Evolutionary conservation across 2,797 vertebrate genomes (phyloP), one percentile per base, ranked within the genome.

Genomic region (Bucorvus abyssinicus): DNA sequence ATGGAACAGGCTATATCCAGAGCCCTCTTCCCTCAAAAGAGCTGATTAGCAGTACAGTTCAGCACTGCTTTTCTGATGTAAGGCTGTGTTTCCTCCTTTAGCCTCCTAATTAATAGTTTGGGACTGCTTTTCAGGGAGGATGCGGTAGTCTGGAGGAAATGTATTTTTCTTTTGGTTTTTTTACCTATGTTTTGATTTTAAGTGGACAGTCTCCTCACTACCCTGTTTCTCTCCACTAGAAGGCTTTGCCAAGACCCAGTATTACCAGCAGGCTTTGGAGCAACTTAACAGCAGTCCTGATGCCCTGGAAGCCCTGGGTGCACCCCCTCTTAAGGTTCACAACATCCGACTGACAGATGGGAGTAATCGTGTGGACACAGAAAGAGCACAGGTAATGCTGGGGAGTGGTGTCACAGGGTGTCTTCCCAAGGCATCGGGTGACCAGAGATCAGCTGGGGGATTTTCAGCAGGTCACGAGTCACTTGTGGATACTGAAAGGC

Each of bases 231-330:
- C 19, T 78, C 45, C 49, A 34, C 56, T 82, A 98, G 97, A 97
- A 91, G 59, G 38, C 34, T 98, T 99, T 94, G 75, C 97, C 24
- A 97, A 96, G 69, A 97, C 98, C 4, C 98, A 98, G 52, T 99
- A 98, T 84, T 98, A 98, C 69, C 97, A 97, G 61, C 82, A 97
- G 89, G 98, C 98, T 20, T 10, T 99, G 76, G 97, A 98, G 87
- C 97, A 98, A 40, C 91, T 99, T 85, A 97, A 97, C 13, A 87
- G 76, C 36, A 97, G 95, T 85, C 80, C 98, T 0, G 20, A 86
- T 53, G 99, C 98, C n/a, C 97, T 98, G 97, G 98, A 98, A 53
- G 97, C 95, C 18, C 97, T 99, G 50, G 99, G 98, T 19, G 98
- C 98, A 0, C 98, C 98, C 1, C 98, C 98, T 3, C 96, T 99